These are phyloP conservation scores for Parochlus steinenii DNA, from an alignment of 2,888 invertebrate species.

Conservation along the genomic window DNA sequence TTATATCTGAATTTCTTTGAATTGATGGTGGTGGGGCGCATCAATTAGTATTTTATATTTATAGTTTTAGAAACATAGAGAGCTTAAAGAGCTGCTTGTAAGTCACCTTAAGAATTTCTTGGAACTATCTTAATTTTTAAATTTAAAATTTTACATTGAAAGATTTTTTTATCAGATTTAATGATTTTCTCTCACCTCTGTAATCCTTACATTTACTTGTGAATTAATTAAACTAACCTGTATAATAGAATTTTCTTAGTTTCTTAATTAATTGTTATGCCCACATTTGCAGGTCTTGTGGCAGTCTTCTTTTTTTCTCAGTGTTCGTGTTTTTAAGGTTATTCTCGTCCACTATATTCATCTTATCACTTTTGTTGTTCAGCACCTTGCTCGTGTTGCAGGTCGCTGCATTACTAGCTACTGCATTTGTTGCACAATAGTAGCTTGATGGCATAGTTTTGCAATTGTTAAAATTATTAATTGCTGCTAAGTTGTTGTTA, in stretches of 20 bases:
- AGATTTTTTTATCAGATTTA: no score
- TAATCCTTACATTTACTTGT: no score
- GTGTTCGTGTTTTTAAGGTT: constrained; percentile 10
- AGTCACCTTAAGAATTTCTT: no score
- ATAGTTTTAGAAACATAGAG: no score
- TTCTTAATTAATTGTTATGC: constrained; percentile 12
- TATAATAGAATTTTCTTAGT: constrained; percentile 11
- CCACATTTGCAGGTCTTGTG: constrained; percentile 11
- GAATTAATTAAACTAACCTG: constrained; percentile 5
- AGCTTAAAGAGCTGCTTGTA: no score
- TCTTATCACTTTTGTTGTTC: constrained; percentile 4
- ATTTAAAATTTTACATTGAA: no score
- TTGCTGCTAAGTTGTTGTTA: constrained; percentile 3
- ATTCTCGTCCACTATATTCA: constrained; percentile 11
- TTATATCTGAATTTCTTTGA: no score
- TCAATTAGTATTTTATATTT: no score
- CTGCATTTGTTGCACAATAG: constrained; percentile 5
- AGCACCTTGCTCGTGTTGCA: no score
- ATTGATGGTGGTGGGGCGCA: no score
- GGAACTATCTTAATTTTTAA: no score
- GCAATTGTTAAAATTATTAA: constrained; percentile 10
- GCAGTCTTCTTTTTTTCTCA: constrained; percentile 13
- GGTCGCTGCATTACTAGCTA: constrained; percentile 3
- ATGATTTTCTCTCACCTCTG: no score
- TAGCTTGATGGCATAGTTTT: constrained; percentile 12